A percentile compares a stretch with the other conserved stretches of the same genome.
These are phyloP conservation scores for Drosophila buzzatii DNA, from an alignment of 2,888 invertebrate genomes.

Conservation along the genomic window DNA sequence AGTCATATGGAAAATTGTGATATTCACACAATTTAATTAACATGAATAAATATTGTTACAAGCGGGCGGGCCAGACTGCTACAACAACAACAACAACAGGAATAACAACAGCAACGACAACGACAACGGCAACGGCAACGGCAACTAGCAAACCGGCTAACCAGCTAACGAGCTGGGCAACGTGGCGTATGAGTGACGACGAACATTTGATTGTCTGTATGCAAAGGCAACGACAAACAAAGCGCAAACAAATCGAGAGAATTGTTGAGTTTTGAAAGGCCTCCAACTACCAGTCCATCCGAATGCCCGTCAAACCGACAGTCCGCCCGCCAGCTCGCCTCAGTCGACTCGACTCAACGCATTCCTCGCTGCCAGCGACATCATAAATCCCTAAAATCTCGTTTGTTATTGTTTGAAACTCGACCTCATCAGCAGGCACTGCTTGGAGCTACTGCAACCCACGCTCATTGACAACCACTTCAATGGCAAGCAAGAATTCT, in stretches of 20 bases:
- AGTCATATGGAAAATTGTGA: slow-evolving; percentile 84
- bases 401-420: slow-evolving; percentile 79
- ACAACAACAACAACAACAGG: slow-evolving; percentile 14
- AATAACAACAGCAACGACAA: slow-evolving; percentile 9
- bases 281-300: slow-evolving; percentile 24
- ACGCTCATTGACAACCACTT: slow-evolving; percentile 52
- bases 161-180: slow-evolving; percentile 74
- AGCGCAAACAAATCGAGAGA: slow-evolving; percentile 75
- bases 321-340: neutral
- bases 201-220: slow-evolving; percentile 73
- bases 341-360: neutral
- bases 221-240: slow-evolving; percentile 61
- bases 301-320: neutral
- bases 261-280: slow-evolving; percentile 47
- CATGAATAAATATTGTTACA: slow-evolving; percentile 85
- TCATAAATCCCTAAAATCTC: slow-evolving; percentile 81
- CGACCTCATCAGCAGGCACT: slow-evolving; percentile 65
- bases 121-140: slow-evolving; percentile 5
- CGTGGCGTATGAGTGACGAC: slow-evolving; percentile 74
- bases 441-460: slow-evolving; percentile 16
- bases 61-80: slow-evolving; percentile 59
- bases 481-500: slow-evolving; percentile 43
- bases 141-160: slow-evolving; percentile 44
- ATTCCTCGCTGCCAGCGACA: slow-evolving; percentile 38
- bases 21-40: slow-evolving; percentile 85